Conservation (phyloP, 2,888 invertebrate species). For the Toxonevra muliebris region DNA sequence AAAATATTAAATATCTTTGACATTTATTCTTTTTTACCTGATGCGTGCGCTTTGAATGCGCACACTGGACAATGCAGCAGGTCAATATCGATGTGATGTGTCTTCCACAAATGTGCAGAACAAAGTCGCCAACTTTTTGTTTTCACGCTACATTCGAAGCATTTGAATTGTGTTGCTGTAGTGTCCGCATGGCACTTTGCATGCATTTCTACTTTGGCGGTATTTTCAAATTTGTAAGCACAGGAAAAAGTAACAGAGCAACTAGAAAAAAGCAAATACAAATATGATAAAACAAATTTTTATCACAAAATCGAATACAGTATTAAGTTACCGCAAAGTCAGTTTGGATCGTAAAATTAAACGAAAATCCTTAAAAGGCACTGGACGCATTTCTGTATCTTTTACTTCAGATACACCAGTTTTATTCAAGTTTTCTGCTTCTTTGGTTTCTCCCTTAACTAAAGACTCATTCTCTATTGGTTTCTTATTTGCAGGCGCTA, state of each 20-base stretch:
- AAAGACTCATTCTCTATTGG: constrained; percentile 25
- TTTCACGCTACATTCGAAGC: constrained; percentile 67
- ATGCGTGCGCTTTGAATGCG: constrained; percentile 68
- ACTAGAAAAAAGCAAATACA: constrained; percentile 50
- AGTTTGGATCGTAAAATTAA: constrained; percentile 51
- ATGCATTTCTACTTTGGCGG: constrained; percentile 66
- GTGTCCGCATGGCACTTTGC: constrained; percentile 66
- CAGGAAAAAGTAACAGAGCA: constrained; percentile 69
- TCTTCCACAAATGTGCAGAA: constrained; percentile 75
- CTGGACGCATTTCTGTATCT: constrained; percentile 46
- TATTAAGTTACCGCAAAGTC: constrained; percentile 45
- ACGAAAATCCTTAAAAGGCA: constrained; percentile 61
- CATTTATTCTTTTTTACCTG: constrained; percentile 52
- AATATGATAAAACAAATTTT: background rate
- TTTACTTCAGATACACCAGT: no score
- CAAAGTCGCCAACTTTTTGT: constrained; percentile 73
- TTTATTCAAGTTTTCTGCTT: constrained; percentile 19
- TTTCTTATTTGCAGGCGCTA: background rate
- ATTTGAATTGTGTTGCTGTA: constrained; percentile 63
- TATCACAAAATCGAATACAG: background rate
- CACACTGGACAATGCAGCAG: constrained; percentile 70
- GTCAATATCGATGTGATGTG: constrained; percentile 72
- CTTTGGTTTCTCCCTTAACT: constrained; percentile 18
- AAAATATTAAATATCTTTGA: background rate
- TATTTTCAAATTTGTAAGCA: constrained; percentile 67